phyloP scores from a whole-genome alignment of 2,113 vertebrate species.

The Leucopsar rothschildi region DNA sequence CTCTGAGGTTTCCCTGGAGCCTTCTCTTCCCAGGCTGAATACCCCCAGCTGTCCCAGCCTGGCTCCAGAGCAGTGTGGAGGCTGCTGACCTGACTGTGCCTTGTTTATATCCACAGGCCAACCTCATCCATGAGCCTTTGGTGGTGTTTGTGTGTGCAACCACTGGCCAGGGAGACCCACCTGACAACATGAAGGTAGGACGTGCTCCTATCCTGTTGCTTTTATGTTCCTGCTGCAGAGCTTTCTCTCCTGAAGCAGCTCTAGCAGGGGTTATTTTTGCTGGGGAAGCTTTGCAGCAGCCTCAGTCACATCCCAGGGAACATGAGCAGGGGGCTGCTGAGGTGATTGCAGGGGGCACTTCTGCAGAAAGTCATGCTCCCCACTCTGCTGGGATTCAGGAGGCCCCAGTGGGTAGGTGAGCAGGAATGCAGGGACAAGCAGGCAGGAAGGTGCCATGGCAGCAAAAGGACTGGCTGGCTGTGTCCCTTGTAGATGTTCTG shows the following conservation, averaged over 20 bases:
- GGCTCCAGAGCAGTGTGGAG: not conserved
- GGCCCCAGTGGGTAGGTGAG: rapidly evolving
- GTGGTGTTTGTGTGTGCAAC: constrained; percentile 94
- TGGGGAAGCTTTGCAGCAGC: not conserved
- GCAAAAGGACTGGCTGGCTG: rapidly evolving
- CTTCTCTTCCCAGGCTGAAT: not conserved
- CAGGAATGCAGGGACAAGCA: not conserved
- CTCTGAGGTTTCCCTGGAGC: not conserved
- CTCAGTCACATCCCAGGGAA: rapidly evolving
- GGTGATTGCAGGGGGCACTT: not conserved
- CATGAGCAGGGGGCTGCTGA: not conserved
- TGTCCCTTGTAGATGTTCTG: constrained; percentile 82
- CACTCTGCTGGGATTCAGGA: not conserved
- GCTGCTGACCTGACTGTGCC: not conserved
- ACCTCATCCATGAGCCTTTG: constrained; percentile 85
- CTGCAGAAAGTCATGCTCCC: not conserved
- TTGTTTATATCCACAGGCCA: constrained; percentile 70
- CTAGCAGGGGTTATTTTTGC: not conserved
- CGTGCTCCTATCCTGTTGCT: not conserved
- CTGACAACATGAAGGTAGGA: constrained; percentile 97
- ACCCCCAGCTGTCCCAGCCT: not conserved
- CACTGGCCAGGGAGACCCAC: constrained; percentile 92
- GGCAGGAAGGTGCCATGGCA: not conserved
- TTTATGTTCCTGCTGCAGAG: not conserved
- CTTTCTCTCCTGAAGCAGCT: not conserved